Evolutionary conservation across 1,140 invertebrate genomes (phyloP), one percentile per base, ranked within the genome.

Genomic region (Macrotrachela quadricornifera): DNA sequence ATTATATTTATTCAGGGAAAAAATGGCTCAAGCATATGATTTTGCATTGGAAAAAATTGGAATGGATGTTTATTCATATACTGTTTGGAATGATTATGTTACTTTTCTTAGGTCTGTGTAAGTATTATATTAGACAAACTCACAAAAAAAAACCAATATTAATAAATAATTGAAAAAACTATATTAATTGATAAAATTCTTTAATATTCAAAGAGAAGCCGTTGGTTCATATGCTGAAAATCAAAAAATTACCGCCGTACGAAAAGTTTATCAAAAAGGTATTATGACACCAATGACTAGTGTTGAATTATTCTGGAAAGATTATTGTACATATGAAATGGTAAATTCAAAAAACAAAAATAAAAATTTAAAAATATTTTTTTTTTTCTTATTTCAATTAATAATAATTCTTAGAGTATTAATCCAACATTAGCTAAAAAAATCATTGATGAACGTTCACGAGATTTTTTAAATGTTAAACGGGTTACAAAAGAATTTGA

Each of bases 1-100:
- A 8, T 30, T 30, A 4, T 10, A 45, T n/a, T 6, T 37, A 74
- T 73, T 46, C 68, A 92, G 90, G 64, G 91, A 97, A 69, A 97
- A 95, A 74, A 92, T 97, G 84, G 90, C 90, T 0, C 87, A 99
- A 71, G 91, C 92, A 0, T 99, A 95, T 66, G 92, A 97, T 70
- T 97, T 96, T 75, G 91, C 94, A 0, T 68, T 97, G 52, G 92
- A 97, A 56, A 96, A 96, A 72, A 95, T 99, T 62, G 94, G 94
- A 2, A 83, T 95, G 79, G 91, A 96, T 62, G 84, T 91, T 57
- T 83, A 87, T 68, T 90, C 88, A 0, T 91, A 85, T 65, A 79
- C 81, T 18, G 84, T 96, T 57, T 95, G 88, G 88, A 85, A 85
- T 62, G 94, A 99, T 67, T 99, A 99, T 63, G 84, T 97, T 0